These are phyloP conservation scores for Psammodynastes pulverulentus DNA, from an alignment of 2,113 vertebrate species.

Conservation along the genomic window DNA sequence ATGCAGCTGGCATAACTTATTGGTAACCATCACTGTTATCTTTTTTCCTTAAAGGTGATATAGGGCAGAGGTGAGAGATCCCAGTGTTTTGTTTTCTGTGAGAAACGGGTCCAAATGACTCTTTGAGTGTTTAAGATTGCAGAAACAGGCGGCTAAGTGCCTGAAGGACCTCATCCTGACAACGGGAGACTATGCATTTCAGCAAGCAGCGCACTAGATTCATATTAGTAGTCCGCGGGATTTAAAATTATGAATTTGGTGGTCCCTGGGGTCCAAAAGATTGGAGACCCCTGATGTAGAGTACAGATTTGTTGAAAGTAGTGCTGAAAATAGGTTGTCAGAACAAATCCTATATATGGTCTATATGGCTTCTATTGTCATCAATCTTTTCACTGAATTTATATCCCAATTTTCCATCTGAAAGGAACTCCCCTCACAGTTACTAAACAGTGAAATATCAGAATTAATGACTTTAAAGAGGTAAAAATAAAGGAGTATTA, in stretches of 20 bases:
- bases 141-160: too few relatives aligned
- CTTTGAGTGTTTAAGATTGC: too few relatives aligned
- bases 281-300: too few relatives aligned
- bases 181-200: too few relatives aligned
- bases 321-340: background rate
- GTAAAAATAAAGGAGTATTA: background rate
- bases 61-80: too few relatives aligned
- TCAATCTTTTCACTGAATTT: background rate
- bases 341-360: background rate
- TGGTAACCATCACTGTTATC: background rate
- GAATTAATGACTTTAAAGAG: background rate
- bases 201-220: too few relatives aligned
- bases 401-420: background rate
- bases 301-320: background rate
- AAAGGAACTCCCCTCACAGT: background rate
- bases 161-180: too few relatives aligned
- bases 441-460: background rate
- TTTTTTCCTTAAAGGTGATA: background rate
- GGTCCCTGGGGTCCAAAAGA: too few relatives aligned
- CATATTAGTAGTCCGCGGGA: too few relatives aligned
- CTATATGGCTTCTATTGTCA: background rate
- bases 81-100: too few relatives aligned
- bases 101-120: too few relatives aligned
- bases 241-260: too few relatives aligned
- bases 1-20: background rate